Percentiles rank a stretch among this genome's conserved stretches.
These are phyloP conservation scores for Physeter macrocephalus DNA, from an alignment of 2,113 vertebrate species.

Conservation along the genomic window DNA sequence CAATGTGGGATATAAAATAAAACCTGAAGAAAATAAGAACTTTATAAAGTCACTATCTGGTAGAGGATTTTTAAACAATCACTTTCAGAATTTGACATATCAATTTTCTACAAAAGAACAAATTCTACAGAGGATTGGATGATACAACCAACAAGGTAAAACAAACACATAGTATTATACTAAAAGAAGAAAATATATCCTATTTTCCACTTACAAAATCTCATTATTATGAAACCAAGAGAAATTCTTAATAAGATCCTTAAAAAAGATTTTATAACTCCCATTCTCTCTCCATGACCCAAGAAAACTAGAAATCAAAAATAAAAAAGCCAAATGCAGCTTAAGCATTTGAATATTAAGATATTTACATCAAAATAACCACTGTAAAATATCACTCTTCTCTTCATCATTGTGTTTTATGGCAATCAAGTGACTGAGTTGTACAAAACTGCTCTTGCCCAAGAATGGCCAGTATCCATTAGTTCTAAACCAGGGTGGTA, in stretches of 20 bases:
- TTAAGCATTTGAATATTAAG: background rate
- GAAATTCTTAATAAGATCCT: background rate
- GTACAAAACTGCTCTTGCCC: background rate
- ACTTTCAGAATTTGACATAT: background rate
- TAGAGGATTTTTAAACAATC: background rate
- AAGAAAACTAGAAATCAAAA: background rate
- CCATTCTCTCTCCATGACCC: background rate
- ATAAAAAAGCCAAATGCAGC: background rate
- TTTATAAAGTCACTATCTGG: background rate
- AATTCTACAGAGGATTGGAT: background rate
- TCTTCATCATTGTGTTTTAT: background rate
- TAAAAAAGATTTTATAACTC: background rate
- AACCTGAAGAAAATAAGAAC: background rate
- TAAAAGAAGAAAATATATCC: background rate
- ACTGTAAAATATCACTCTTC: background rate
- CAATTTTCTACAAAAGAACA: background rate
- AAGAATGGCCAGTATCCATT: background rate
- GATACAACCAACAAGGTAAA: background rate
- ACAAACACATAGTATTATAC: background rate
- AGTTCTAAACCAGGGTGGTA: background rate
- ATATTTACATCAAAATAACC: background rate
- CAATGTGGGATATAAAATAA: background rate
- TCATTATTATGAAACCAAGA: background rate
- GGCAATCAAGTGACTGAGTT: background rate
- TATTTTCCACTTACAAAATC: background rate